Evolutionary conservation across 2,797 vertebrate genomes (phyloP).

Genomic region (Xenops minutus): DNA sequence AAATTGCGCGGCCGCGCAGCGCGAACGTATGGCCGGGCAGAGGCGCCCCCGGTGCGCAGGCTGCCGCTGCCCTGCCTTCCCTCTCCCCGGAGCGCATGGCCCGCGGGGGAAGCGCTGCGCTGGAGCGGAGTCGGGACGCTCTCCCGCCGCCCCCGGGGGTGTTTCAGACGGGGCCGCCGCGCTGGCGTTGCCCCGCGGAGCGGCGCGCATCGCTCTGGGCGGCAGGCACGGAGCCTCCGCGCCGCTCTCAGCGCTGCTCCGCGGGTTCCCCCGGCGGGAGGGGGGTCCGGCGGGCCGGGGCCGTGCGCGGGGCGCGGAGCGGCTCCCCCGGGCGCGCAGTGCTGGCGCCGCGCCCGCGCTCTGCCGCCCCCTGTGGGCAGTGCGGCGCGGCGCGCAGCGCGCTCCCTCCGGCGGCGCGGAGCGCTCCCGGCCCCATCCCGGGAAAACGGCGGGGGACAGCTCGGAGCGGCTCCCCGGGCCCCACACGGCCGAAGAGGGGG

Average conservation of each 20-base stretch:
- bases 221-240: neutral
- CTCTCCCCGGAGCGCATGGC: neutral
- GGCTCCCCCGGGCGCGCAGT: neutral
- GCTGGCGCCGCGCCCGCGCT: constrained; percentile 3
- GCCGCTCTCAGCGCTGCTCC: neutral
- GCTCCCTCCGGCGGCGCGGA: neutral
- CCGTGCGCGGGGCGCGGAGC: constrained; percentile 12
- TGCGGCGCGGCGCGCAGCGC: neutral
- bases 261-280: neutral
- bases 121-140: neutral
- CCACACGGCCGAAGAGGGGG: neutral
- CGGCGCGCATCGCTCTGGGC: neutral
- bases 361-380: constrained; percentile 69
- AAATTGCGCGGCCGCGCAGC: constrained; percentile 11
- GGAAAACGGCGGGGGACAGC: neutral
- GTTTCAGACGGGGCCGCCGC: neutral
- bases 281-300: neutral
- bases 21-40: neutral
- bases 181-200: neutral
- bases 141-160: neutral
- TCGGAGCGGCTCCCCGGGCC: neutral
- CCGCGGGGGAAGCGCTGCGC: neutral
- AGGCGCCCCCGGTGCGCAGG: neutral
- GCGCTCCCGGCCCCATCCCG: neutral
- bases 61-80: neutral